A percentile compares a stretch with the other conserved stretches of the same genome.
Evolutionary conservation across 2,888 invertebrate genomes (phyloP).

Genomic region (Sarcophaga carnaria): DNA sequence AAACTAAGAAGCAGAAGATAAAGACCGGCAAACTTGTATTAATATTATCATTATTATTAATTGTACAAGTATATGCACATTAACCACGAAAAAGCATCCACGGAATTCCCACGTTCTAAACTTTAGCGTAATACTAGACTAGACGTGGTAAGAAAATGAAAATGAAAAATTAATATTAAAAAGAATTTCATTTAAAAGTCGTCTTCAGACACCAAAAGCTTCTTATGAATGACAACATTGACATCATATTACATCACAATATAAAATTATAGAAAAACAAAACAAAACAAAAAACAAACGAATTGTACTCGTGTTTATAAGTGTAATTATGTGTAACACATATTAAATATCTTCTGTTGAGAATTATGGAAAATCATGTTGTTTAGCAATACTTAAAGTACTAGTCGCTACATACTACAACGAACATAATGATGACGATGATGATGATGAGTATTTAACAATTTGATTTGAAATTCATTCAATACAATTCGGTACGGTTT

Average conservation of each 20-base stretch:
- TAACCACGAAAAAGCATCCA: slow-evolving; percentile 50
- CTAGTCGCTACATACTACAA: not conserved
- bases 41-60: not conserved
- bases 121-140: slow-evolving; percentile 58
- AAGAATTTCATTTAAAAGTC: slow-evolving; percentile 30
- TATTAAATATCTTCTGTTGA: slow-evolving; percentile 12
- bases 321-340: slow-evolving; percentile 7
- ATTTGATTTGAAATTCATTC: not conserved
- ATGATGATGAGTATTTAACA: slow-evolving; percentile 18
- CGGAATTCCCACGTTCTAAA: slow-evolving; percentile 67
- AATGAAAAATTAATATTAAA: not conserved
- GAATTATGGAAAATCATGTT: slow-evolving; percentile 7
- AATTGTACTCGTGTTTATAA: not conserved
- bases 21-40: slow-evolving; percentile 36
- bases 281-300: not conserved
- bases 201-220: slow-evolving; percentile 20
- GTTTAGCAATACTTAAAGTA: not conserved
- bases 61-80: slow-evolving; percentile 39
- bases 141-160: slow-evolving; percentile 33
- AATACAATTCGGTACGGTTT: slow-evolving; percentile 14
- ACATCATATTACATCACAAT: slow-evolving; percentile 27
- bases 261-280: not conserved
- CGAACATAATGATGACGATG: not conserved
- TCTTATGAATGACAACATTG: slow-evolving; percentile 27
- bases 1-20: not conserved